phyloP scores from a whole-genome alignment of 1,140 invertebrate species.

The Trissolcus basalis region DNA sequence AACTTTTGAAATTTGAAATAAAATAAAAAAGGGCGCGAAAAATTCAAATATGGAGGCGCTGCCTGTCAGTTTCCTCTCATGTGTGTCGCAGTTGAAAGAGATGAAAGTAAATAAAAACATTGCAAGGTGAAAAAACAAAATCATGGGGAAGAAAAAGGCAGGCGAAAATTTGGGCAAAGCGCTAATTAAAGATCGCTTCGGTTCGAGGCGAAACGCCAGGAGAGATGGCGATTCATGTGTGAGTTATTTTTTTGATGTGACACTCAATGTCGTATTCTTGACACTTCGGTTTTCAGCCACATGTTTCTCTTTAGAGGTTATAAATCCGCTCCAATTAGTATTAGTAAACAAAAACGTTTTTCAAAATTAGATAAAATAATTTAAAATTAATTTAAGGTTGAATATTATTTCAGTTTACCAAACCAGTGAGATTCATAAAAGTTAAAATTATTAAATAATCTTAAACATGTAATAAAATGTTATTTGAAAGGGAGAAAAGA shows the following conservation, averaged over 20 bases:
- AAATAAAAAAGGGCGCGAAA: too few species aligned
- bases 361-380: not conserved
- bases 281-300: not conserved
- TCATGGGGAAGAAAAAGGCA: slow-evolving; percentile 82
- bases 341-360: too few species aligned
- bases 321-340: too few species aligned
- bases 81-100: not conserved
- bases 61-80: too few species aligned
- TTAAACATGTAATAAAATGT: too few species aligned
- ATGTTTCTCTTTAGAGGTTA: not conserved
- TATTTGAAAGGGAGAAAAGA: too few species aligned
- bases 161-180: slow-evolving; percentile 79
- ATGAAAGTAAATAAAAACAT: slow-evolving; percentile 13
- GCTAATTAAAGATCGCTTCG: slow-evolving; percentile 87
- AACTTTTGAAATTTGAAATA: too few species aligned
- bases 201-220: slow-evolving; percentile 76
- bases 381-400: not conserved
- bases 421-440: too few species aligned
- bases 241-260: slow-evolving; percentile 38
- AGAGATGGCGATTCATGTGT: slow-evolving; percentile 78
- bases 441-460: too few species aligned
- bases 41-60: too few species aligned
- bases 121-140: slow-evolving; percentile 1
- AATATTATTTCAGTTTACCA: too few species aligned
- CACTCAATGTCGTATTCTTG: not conserved